These are phyloP conservation scores for Thinocorus orbignyianus DNA, from an alignment of 2,113 vertebrate species.

Conservation along the genomic window DNA sequence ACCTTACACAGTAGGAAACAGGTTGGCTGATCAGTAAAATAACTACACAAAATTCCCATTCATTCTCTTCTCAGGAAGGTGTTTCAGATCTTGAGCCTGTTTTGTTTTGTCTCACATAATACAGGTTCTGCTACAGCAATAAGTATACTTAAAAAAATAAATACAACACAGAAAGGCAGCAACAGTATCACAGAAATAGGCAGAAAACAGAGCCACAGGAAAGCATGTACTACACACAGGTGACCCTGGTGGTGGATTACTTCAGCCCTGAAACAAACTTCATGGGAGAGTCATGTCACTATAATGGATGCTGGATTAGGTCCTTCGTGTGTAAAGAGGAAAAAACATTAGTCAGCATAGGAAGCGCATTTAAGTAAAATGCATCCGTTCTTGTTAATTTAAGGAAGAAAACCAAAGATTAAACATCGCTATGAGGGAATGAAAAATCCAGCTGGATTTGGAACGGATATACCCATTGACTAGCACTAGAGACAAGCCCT, in stretches of 20 bases:
- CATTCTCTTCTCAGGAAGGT: neutral
- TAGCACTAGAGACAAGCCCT: neutral
- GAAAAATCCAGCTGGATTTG: constrained; percentile 6
- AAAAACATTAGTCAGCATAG: neutral
- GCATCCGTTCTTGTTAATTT: neutral
- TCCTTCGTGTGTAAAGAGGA: neutral
- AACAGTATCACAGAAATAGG: neutral
- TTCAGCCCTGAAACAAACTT: neutral
- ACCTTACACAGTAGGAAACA: neutral
- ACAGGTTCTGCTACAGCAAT: neutral
- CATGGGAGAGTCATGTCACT: neutral
- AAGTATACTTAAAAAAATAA: neutral
- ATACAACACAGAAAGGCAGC: neutral
- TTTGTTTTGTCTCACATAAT: neutral
- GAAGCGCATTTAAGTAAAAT: constrained; percentile 17
- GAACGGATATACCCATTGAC: neutral
- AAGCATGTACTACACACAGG: neutral
- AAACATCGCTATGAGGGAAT: neutral
- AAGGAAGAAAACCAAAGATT: neutral
- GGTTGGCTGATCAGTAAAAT: neutral
- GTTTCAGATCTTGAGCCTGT: neutral
- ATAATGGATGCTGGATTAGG: neutral
- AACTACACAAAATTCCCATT: neutral
- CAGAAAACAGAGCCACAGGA: neutral
- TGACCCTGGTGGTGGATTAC: neutral